Evolutionary conservation across 2,797 vertebrate genomes (phyloP).

Genomic region (Macropus fuliginosus): DNA sequence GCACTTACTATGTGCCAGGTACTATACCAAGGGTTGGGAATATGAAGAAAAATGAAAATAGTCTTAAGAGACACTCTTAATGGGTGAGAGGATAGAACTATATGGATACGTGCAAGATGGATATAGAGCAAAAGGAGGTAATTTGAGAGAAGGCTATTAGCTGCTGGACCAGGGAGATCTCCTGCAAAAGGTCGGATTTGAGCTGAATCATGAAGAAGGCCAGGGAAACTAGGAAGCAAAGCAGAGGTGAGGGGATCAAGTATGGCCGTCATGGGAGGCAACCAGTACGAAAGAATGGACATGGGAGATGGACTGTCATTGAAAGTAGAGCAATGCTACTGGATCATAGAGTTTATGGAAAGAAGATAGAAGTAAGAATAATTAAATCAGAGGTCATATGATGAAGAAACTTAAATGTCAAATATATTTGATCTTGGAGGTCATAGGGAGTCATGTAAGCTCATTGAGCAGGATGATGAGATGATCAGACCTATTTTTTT

Average conservation of each 20-base stretch:
- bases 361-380: neutral
- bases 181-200: neutral
- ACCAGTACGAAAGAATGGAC: neutral
- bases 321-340: neutral
- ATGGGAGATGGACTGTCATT: neutral
- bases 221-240: neutral
- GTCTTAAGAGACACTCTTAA: neutral
- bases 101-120: neutral
- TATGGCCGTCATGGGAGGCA: neutral
- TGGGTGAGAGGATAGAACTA: neutral
- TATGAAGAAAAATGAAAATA: neutral
- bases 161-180: neutral
- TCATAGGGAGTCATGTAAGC: neutral
- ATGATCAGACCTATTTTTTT: neutral
- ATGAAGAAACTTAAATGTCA: neutral
- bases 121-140: neutral
- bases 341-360: neutral
- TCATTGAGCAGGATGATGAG: neutral
- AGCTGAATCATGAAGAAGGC: neutral
- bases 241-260: neutral
- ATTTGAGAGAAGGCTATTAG: neutral
- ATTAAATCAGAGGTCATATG: neutral
- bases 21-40: neutral
- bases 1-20: neutral
- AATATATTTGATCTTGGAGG: neutral